Evolutionary conservation across 2,888 invertebrate species (phyloP).

Genomic region (Erebia palarica): DNA sequence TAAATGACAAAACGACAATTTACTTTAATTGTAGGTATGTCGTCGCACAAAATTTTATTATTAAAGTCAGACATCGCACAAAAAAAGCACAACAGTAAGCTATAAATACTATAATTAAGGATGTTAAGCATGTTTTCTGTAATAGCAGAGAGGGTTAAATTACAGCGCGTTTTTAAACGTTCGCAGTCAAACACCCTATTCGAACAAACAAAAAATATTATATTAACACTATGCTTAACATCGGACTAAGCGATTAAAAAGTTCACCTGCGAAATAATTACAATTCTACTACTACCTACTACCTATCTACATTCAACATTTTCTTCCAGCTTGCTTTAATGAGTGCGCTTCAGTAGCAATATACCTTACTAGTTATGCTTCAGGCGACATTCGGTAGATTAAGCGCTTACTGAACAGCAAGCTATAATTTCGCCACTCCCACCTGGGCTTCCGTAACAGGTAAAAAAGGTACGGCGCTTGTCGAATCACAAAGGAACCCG

Average conservation of each 20-base stretch:
- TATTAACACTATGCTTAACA: slow-evolving; percentile 26
- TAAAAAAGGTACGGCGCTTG: slow-evolving; percentile 56
- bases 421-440: slow-evolving; percentile 34
- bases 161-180: neutral
- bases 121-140: neutral
- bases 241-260: slow-evolving; percentile 9
- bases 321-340: slow-evolving; percentile 61
- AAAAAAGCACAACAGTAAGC: slow-evolving; percentile 9
- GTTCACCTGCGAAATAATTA: slow-evolving; percentile 16
- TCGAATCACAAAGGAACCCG: slow-evolving; percentile 54
- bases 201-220: slow-evolving; percentile 12
- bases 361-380: slow-evolving; percentile 57
- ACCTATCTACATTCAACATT: slow-evolving; percentile 7
- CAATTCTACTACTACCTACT: neutral
- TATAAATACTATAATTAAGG: neutral
- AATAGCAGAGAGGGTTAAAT: neutral
- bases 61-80: neutral
- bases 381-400: slow-evolving; percentile 60
- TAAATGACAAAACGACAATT: neutral
- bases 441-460: slow-evolving; percentile 51
- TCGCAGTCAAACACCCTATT: slow-evolving; percentile 22
- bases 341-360: slow-evolving; percentile 67
- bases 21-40: neutral
- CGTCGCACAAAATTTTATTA: neutral
- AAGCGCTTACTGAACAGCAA: slow-evolving; percentile 50